Evolutionary conservation across 2,888 invertebrate genomes (phyloP).

Genomic region (Platycheirus rosarum): DNA sequence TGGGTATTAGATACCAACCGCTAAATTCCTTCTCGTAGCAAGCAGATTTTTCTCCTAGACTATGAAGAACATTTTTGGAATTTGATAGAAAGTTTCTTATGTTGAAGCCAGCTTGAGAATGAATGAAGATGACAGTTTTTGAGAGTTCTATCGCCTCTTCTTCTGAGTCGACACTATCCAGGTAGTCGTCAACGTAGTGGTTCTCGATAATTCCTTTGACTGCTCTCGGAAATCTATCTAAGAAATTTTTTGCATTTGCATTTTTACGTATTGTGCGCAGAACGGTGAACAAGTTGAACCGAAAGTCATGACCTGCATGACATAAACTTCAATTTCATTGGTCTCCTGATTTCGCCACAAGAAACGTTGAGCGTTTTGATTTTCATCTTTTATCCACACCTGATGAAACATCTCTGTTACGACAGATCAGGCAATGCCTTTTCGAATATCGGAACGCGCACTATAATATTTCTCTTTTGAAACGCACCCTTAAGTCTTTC

Average conservation of each 20-base stretch:
- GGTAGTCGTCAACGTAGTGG: constrained; percentile 76
- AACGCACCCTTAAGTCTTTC: not conserved
- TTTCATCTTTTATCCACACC: not conserved
- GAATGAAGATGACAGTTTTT: constrained; percentile 23
- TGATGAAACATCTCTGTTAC: constrained; percentile 49
- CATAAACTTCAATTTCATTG: constrained; percentile 10
- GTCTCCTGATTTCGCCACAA: constrained; percentile 16
- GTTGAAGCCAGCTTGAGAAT: constrained; percentile 31
- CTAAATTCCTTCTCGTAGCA: constrained; percentile 3
- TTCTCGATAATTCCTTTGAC: constrained; percentile 69
- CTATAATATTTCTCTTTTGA: constrained; percentile 3
- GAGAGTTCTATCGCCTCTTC: constrained; percentile 42
- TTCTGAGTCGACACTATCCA: constrained; percentile 71
- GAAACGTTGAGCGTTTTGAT: constrained; percentile 23
- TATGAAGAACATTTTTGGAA: not conserved
- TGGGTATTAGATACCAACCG: not conserved
- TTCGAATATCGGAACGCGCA: too few relatives aligned
- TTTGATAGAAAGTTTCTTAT: constrained; percentile 70
- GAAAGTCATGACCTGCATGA: constrained; percentile 23
- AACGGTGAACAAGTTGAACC: constrained; percentile 30
- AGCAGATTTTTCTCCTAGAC: constrained; percentile 6
- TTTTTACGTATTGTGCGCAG: constrained; percentile 73
- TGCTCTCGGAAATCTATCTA: constrained; percentile 59
- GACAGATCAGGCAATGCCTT: too few relatives aligned
- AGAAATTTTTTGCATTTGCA: constrained; percentile 70